A percentile compares a stretch with the other conserved stretches of the same genome.
Evolutionary conservation across 2,113 vertebrate genomes (phyloP).

Genomic region (Ceyx cyanopectus): DNA sequence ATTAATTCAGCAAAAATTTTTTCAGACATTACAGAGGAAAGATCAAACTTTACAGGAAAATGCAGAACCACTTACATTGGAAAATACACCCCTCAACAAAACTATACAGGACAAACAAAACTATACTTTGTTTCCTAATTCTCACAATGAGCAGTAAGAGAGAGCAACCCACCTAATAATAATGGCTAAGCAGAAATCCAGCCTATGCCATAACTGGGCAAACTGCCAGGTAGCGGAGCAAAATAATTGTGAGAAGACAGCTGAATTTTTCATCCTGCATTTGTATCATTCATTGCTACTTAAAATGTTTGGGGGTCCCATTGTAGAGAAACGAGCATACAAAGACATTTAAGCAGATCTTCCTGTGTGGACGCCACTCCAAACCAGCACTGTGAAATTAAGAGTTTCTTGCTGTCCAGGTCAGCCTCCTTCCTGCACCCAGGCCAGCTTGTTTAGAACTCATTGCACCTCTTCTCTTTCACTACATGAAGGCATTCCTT

Average conservation of each 20-base stretch:
- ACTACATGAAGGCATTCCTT: background rate
- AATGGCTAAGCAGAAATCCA: background rate
- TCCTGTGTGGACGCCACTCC: background rate
- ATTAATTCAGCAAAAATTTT: background rate
- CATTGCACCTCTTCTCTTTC: background rate
- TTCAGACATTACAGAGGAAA: background rate
- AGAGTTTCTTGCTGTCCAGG: background rate
- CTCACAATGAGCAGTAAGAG: background rate
- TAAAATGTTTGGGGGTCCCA: background rate
- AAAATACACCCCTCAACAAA: background rate
- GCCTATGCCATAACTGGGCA: background rate
- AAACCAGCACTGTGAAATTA: background rate
- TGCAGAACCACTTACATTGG: background rate
- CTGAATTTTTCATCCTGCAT: background rate
- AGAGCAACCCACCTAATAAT: background rate
- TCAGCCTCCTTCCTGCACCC: background rate
- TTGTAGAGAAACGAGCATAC: background rate
- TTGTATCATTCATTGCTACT: background rate
- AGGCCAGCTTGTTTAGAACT: background rate
- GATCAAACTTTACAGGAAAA: background rate
- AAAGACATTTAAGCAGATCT: background rate
- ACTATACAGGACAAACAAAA: background rate
- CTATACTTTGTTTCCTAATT: background rate
- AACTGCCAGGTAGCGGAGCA: background rate
- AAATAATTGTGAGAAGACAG: background rate